Evolutionary conservation across 2,888 invertebrate species (phyloP).

Genomic region (Cantharis flavilabris): DNA sequence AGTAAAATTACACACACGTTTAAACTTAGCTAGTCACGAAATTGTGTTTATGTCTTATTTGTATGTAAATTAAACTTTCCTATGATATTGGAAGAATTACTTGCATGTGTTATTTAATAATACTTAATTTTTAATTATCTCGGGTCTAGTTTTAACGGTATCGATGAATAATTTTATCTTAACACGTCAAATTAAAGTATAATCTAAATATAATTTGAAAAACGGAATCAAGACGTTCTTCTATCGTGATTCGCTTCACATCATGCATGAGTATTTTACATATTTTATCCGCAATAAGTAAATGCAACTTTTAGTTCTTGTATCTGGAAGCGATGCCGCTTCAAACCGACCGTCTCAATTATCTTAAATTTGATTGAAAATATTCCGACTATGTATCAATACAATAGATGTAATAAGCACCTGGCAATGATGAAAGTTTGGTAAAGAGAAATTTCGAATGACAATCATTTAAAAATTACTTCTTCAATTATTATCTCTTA

Average conservation of each 20-base stretch:
- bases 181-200: background rate
- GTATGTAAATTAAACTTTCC: slow-evolving; percentile 16
- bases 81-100: background rate
- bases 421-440: background rate
- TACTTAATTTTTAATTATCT: background rate
- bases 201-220: background rate
- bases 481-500: background rate
- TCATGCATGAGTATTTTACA: background rate
- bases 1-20: slow-evolving; percentile 11
- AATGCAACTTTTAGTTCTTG: background rate
- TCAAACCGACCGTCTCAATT: background rate
- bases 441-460: background rate
- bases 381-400: background rate
- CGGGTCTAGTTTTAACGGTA: background rate
- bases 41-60: slow-evolving; percentile 9
- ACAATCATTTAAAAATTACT: background rate
- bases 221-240: background rate
- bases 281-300: background rate
- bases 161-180: background rate
- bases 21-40: slow-evolving; percentile 7
- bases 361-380: background rate
- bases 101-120: background rate
- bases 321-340: background rate
- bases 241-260: background rate
- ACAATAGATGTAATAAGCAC: background rate